Conservation (phyloP, 2,888 invertebrate species). For the Tenthredo scrophulariae region DNA sequence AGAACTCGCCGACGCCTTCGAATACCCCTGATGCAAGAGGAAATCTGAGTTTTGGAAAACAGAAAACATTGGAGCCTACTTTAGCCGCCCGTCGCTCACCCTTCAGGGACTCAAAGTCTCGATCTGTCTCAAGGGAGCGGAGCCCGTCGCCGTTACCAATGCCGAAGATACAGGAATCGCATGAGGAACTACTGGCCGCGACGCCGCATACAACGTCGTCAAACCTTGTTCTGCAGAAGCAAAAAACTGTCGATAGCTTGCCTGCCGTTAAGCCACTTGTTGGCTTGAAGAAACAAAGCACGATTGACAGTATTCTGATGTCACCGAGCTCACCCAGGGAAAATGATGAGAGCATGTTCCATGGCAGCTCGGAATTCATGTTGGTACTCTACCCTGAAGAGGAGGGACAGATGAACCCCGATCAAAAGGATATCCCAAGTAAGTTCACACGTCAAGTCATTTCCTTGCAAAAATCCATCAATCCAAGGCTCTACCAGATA, state of each 20-base stretch:
- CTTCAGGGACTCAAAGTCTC: constrained; percentile 56
- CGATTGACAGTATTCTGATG: constrained; percentile 53
- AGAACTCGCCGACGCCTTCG: neutral
- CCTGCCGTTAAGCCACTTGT: constrained; percentile 52
- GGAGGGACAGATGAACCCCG: constrained; percentile 66
- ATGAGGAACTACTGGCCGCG: constrained; percentile 39
- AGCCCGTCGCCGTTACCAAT: constrained; percentile 66
- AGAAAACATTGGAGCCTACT: constrained; percentile 57
- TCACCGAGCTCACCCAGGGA: constrained; percentile 61
- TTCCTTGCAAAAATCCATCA: neutral
- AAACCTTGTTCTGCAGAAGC: constrained; percentile 43
- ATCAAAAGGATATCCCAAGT: constrained; percentile 30
- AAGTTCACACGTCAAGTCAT: constrained; percentile 36
- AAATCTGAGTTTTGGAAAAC: constrained; percentile 36
- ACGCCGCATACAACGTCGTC: constrained; percentile 32
- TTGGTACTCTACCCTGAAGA: constrained; percentile 86
- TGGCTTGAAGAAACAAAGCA: constrained; percentile 52
- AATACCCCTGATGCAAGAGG: constrained; percentile 20
- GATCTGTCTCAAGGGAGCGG: constrained; percentile 60
- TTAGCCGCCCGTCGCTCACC: constrained; percentile 58
- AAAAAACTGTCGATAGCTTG: constrained; percentile 45
- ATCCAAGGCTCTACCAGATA: neutral
- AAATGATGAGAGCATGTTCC: constrained; percentile 78
- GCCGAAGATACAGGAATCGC: constrained; percentile 57
- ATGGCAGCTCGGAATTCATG: constrained; percentile 91